Base-by-base conservation (phyloP, 2,113 vertebrate genomes). In the Rafetus swinhoei region DNA sequence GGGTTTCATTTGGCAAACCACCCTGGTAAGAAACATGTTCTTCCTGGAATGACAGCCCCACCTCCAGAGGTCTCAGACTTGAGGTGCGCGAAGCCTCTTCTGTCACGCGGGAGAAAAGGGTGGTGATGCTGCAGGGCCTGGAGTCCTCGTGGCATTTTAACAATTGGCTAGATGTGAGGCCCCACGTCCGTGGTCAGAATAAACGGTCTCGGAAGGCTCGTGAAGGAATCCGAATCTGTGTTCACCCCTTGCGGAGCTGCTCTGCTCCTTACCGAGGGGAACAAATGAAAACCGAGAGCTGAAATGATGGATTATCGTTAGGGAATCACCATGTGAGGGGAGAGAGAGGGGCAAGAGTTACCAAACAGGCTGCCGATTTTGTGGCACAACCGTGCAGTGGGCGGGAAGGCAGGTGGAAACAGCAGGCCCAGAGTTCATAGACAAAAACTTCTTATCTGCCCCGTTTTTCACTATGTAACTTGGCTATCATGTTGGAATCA, bases 401-500 rank as follows among this genome's bases (percentile, higher is more conserved):
- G 81, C 84, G 90, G 69, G 65, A 86, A 88, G 90, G 60, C 79
- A 69, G 74, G 12, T 5, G 82, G 84, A 69, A 85, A 21, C 35
- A 65, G 79, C 90, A 50, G 29, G 16, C 92, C 54, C 62, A 89
- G 88, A 94, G 65, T 89, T 87, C 85, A 29, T 29, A 59, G 95
- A 82, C 88, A 50, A 88, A 19, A 77, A 9, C 93, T 84, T 16
- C 16, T 90, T 19, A 39, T 79, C 91, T 59, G 0, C 57, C 45
- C 84, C 52, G 1, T 94, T 87, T 59, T 85, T 39, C 29, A 86
- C 94, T 90, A 85, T 57, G 5, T 86, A 82, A 60, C 90, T 50
- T 85, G 55, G 45, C 15, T 90, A 88, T 95, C 96, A 39, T 95
- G 94, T 92, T 81, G 87, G 39, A 12, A 96, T 93, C 94, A 92